Conservation (phyloP, 2,113 vertebrate genomes). For the Chrysemys picta region DNA sequence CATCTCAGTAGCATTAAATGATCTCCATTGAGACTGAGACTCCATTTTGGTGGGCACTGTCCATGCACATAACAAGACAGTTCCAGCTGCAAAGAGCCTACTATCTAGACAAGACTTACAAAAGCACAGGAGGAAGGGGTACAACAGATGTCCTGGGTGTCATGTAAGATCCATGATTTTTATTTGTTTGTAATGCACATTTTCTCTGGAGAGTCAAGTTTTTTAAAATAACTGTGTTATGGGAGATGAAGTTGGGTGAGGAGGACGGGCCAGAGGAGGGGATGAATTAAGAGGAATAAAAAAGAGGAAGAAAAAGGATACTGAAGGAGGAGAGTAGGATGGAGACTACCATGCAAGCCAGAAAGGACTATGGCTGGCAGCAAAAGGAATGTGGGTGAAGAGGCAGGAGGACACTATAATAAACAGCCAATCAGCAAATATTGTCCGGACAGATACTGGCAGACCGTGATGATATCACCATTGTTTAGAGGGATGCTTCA, state of each 20-base stretch:
- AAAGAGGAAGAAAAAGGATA: background rate
- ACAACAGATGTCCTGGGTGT: background rate
- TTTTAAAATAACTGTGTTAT: background rate
- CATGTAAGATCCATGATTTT: rapidly evolving
- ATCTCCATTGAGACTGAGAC: background rate
- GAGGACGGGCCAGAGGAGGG: background rate
- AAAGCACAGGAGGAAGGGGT: background rate
- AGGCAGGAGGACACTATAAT: background rate
- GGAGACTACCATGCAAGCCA: background rate
- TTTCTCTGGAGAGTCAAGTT: no score
- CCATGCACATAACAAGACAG: background rate
- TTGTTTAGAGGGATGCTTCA: no score
- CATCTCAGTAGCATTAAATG: background rate
- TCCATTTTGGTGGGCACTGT: background rate
- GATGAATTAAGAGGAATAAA: background rate
- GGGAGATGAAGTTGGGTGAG: background rate
- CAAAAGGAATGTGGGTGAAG: no score
- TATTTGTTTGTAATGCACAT: background rate
- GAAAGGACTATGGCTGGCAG: background rate
- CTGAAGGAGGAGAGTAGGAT: background rate
- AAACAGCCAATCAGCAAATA: background rate
- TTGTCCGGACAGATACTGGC: background rate
- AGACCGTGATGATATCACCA: no score
- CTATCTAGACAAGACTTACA: background rate
- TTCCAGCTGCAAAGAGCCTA: background rate